Conservation (phyloP, 2,888 invertebrate species). For the Eremobia ochroleuca region DNA sequence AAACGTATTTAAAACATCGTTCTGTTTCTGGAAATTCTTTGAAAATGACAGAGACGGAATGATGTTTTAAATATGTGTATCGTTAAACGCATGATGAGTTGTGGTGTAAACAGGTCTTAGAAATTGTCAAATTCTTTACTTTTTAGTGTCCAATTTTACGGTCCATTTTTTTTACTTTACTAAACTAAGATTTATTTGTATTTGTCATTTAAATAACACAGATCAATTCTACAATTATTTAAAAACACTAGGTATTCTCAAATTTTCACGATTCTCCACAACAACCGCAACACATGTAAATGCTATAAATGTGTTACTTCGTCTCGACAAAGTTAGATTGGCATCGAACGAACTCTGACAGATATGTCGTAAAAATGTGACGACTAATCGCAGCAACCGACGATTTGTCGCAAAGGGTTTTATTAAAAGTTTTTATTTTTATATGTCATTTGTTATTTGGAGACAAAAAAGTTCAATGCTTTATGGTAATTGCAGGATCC, state of each 20-base stretch:
- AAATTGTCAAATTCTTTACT: too few relatives aligned
- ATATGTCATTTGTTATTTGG: slow-evolving; percentile 53
- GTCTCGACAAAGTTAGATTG: slow-evolving; percentile 87
- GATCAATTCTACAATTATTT: not conserved
- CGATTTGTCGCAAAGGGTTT: slow-evolving; percentile 66
- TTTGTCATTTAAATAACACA: not conserved
- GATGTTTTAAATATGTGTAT: too few relatives aligned
- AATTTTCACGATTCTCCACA: slow-evolving; percentile 17
- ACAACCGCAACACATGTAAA: slow-evolving; percentile 73
- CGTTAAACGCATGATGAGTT: too few relatives aligned
- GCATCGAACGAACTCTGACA: slow-evolving; percentile 83
- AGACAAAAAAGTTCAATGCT: slow-evolving; percentile 49
- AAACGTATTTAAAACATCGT: too few relatives aligned
- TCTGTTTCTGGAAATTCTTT: too few relatives aligned
- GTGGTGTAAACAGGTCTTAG: too few relatives aligned
- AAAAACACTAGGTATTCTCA: not conserved
- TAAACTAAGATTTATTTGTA: not conserved
- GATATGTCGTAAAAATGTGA: slow-evolving; percentile 83
- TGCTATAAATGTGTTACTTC: slow-evolving; percentile 80
- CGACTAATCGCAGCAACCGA: slow-evolving; percentile 70
- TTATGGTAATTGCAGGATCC: slow-evolving; percentile 51
- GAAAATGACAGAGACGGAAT: too few relatives aligned
- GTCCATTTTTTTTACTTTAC: too few relatives aligned
- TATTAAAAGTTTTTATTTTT: slow-evolving; percentile 65
- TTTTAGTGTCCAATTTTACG: too few relatives aligned